Conservation (phyloP, 2,113 vertebrate genomes). For the Leucoraja erinaceus region DNA sequence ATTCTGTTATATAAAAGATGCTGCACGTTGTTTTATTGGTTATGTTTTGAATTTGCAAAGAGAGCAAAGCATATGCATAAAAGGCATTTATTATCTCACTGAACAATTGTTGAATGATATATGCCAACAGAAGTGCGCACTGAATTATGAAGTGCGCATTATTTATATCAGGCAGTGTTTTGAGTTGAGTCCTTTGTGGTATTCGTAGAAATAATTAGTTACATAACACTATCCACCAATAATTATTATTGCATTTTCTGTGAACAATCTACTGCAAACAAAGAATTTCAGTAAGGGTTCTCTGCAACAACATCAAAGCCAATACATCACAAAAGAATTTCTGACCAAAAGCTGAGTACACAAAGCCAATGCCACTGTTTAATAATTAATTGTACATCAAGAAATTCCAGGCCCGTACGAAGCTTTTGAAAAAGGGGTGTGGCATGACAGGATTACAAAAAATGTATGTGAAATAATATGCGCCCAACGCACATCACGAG, state of each 20-base stretch:
- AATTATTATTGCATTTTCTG: background rate
- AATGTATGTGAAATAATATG: too few species aligned
- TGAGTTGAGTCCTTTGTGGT: background rate
- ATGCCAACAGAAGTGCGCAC: background rate
- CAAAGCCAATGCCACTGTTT: background rate
- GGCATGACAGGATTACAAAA: too few species aligned
- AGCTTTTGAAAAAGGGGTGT: too few species aligned
- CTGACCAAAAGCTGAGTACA: background rate
- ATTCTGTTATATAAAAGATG: background rate
- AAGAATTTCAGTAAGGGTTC: background rate
- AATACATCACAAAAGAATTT: background rate
- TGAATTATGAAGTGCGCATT: background rate
- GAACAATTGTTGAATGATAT: background rate
- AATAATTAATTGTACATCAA: background rate
- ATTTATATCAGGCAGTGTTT: background rate
- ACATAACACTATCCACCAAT: background rate
- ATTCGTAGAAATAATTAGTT: background rate
- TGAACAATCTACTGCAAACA: background rate
- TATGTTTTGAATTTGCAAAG: background rate
- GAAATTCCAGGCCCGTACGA: background rate
- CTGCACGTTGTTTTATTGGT: background rate
- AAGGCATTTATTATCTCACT: background rate
- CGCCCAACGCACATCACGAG: too few species aligned
- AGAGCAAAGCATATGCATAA: background rate
- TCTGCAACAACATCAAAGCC: slow-evolving; percentile 15